phyloP scores from a whole-genome alignment of 2,113 vertebrate species.

The Dicrurus megarhynchus region DNA sequence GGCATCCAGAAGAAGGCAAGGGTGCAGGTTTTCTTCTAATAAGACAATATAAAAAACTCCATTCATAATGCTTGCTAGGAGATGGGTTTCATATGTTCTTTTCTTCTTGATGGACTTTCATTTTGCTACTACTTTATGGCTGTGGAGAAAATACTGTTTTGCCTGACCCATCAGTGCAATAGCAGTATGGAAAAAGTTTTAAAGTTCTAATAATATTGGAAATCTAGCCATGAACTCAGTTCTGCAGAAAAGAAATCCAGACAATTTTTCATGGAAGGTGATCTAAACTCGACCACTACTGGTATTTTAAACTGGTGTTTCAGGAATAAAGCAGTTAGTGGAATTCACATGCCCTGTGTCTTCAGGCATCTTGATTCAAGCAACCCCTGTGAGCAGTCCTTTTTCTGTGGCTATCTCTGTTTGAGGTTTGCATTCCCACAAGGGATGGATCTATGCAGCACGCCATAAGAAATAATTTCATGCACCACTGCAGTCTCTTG shows the following conservation, averaged over 20 bases:
- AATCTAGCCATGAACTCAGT: not conserved
- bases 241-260: not conserved
- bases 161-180: not conserved
- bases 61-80: not conserved
- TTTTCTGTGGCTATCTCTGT: constrained; percentile 60
- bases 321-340: not conserved
- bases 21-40: not conserved
- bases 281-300: not conserved
- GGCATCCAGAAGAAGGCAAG: not conserved
- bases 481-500: constrained; percentile 82
- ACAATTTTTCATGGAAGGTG: not conserved
- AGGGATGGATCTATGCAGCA: constrained; percentile 75
- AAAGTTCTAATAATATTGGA: constrained; percentile 6
- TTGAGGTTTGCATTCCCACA: constrained; percentile 59
- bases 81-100: not conserved
- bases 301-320: constrained; percentile 14
- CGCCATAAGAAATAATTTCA: constrained; percentile 84
- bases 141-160: not conserved
- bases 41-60: not conserved
- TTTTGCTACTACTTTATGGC: not conserved
- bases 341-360: not conserved
- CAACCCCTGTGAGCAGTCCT: not conserved
- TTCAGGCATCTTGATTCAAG: not conserved
- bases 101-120: not conserved
- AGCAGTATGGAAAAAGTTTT: not conserved